A percentile compares a stretch with the other conserved stretches of the same genome.
Evolutionary conservation across 2,888 invertebrate species (phyloP).

Genomic region (Lasioglossum figueresi): DNA sequence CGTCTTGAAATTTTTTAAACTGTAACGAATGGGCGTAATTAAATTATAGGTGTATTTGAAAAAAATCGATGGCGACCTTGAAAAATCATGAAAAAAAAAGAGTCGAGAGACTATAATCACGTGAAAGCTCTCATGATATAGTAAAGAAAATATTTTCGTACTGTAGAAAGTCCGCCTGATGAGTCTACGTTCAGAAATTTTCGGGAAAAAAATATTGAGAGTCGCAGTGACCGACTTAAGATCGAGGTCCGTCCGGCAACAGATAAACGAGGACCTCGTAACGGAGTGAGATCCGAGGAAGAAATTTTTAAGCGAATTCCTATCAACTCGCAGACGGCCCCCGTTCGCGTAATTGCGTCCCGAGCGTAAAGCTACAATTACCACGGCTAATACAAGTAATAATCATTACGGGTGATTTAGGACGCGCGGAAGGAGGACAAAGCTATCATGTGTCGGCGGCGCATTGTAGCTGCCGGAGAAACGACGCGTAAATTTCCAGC

Average conservation of each 20-base stretch:
- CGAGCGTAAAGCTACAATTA: constrained; percentile 26
- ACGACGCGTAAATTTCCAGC: constrained; percentile 41
- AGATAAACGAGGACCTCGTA: neutral
- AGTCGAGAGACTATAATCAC: too few species aligned
- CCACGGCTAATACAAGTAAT: constrained; percentile 28
- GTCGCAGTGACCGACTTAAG: neutral
- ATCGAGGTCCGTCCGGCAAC: neutral
- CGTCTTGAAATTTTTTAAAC: too few species aligned
- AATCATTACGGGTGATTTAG: constrained; percentile 43
- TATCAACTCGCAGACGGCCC: neutral
- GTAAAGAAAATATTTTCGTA: neutral
- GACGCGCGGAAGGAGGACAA: constrained; percentile 43
- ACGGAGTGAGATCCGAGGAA: neutral
- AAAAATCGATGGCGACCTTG: too few species aligned
- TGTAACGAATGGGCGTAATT: too few species aligned
- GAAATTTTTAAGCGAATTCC: constrained; percentile 8
- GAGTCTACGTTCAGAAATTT: neutral
- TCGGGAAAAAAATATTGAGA: neutral
- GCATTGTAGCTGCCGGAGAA: constrained; percentile 15
- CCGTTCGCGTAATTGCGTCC: constrained; percentile 19
- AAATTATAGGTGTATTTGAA: too few species aligned
- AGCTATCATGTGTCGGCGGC: constrained; percentile 45
- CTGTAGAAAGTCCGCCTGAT: neutral
- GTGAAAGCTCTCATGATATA: too few species aligned
- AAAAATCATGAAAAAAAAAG: too few species aligned